Evolutionary conservation across 1,140 invertebrate genomes (phyloP).

Genomic region (Monomorium pharaonis): DNA sequence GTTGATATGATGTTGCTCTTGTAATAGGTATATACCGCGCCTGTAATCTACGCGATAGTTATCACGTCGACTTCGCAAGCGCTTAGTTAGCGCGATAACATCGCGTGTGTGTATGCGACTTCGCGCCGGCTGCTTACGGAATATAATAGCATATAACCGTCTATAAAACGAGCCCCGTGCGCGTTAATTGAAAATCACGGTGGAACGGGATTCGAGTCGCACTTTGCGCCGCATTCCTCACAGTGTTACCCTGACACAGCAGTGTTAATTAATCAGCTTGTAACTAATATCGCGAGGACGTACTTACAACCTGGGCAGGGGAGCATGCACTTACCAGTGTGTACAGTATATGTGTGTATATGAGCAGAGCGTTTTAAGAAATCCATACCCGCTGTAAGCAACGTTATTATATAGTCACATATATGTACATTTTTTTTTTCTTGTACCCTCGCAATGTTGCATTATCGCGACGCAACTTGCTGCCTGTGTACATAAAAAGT

Average conservation of each 20-base stretch:
- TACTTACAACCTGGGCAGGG: constrained; percentile 81
- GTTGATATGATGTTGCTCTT: background rate
- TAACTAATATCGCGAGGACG: constrained; percentile 79
- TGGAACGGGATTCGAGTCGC: background rate
- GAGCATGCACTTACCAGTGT: constrained; percentile 73
- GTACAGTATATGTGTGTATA: constrained; percentile 70
- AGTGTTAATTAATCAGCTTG: constrained; percentile 76
- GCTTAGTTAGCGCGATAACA: constrained; percentile 43
- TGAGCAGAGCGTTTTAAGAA: constrained; percentile 63
- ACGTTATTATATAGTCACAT: constrained; percentile 55
- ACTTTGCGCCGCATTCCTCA: constrained; percentile 21
- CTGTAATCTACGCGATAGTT: constrained; percentile 38
- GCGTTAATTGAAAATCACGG: constrained; percentile 30
- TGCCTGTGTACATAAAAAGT: constrained; percentile 57
- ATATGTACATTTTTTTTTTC: constrained; percentile 70
- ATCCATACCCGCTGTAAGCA: constrained; percentile 32
- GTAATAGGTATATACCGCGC: background rate
- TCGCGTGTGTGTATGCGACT: background rate
- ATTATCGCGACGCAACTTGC: constrained; percentile 68
- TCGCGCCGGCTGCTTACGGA: background rate
- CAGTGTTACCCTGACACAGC: constrained; percentile 27
- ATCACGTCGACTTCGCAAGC: background rate
- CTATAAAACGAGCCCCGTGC: background rate
- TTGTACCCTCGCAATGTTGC: constrained; percentile 37
- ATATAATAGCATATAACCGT: constrained; percentile 29